These are phyloP conservation scores for Hormiphora californensis DNA, from an alignment of 37 sponge, comb jelly and placozoan species.

Conservation along the genomic window DNA sequence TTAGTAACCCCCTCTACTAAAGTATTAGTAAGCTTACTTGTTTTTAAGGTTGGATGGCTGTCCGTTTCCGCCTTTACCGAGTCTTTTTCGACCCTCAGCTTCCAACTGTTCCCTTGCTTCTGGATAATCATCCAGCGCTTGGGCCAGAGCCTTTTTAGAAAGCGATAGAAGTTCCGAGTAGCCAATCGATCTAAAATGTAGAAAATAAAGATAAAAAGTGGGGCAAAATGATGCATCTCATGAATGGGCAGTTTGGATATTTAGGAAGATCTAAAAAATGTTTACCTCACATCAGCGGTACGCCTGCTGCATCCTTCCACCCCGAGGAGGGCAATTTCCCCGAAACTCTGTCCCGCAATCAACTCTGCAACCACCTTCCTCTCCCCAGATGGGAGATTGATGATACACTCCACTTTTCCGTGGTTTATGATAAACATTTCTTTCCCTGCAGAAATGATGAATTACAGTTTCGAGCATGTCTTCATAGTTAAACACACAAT, in stretches of 20 bases:
- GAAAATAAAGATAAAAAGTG: neutral
- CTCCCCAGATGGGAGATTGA: neutral
- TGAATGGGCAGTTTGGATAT: neutral
- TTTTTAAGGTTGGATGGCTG: neutral
- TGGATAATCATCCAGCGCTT: slow-evolving; percentile 61
- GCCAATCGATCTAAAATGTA: slow-evolving; percentile 32
- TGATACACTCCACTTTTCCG: slow-evolving; percentile 44
- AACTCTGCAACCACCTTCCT: slow-evolving; percentile 8
- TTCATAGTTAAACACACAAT: neutral
- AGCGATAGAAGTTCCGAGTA: slow-evolving; percentile 40
- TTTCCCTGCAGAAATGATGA: neutral
- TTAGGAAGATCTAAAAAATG: neutral
- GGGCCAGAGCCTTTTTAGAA: slow-evolving; percentile 39
- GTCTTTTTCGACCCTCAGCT: slow-evolving; percentile 52
- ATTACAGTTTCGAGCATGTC: neutral
- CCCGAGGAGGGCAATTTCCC: slow-evolving; percentile 39
- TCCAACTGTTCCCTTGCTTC: slow-evolving; percentile 58
- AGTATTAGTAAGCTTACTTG: neutral
- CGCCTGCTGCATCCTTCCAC: slow-evolving; percentile 47
- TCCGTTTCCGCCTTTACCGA: slow-evolving; percentile 37
- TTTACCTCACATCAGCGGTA: slow-evolving; percentile 39
- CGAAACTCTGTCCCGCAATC: slow-evolving; percentile 49
- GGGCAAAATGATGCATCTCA: neutral
- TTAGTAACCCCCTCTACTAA: neutral
- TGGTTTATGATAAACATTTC: slow-evolving; percentile 17